Percentiles rank a stretch among this genome's conserved stretches.
phyloP scores from a whole-genome alignment of 2,888 invertebrate species.

The Tanaodytes sp. region DNA sequence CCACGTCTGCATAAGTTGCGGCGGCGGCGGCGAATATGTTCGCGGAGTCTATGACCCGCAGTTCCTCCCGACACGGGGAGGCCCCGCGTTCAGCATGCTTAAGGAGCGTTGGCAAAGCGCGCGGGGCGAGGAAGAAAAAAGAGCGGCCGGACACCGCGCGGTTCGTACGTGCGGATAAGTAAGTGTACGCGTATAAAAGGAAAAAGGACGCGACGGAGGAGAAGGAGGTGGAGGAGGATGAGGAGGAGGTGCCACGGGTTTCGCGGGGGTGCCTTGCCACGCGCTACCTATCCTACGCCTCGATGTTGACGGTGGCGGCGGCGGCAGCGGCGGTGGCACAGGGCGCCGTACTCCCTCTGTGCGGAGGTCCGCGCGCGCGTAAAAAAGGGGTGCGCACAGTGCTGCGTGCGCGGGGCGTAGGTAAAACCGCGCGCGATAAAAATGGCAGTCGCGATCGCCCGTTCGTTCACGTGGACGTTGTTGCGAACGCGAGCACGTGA shows the following conservation, averaged over 20 bases:
- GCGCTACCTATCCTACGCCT: constrained; percentile 64
- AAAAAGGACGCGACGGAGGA: constrained; percentile 2
- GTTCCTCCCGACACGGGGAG: constrained; percentile 63
- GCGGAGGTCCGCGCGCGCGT: no score
- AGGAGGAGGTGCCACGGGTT: constrained; percentile 38
- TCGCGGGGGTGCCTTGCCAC: constrained; percentile 63
- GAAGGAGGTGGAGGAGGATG: constrained; percentile 33
- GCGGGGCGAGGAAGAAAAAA: constrained; percentile 63
- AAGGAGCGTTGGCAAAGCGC: constrained; percentile 60
- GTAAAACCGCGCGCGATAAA: constrained; percentile 49
- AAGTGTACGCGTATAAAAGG: constrained; percentile 19
- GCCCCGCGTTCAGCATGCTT: constrained; percentile 68
- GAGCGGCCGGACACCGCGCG: constrained; percentile 23
- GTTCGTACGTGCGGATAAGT: constrained; percentile 34
- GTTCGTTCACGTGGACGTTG: constrained; percentile 44
- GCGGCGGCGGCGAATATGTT: constrained; percentile 63
- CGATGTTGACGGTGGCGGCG: constrained; percentile 44
- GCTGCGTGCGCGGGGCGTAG: constrained; percentile 46
- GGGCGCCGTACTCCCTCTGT: constrained; percentile 71
- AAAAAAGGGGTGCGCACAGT: constrained; percentile 44
- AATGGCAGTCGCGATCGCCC: constrained; percentile 49
- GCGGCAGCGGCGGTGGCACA: constrained; percentile 67
- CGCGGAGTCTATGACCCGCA: constrained; percentile 71
- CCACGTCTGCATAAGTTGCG: constrained; percentile 62
- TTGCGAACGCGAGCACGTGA: constrained; percentile 40